These are phyloP conservation scores for Amphibalanus amphitrite DNA, from an alignment of 1,140 invertebrate genomes.

Conservation along the genomic window DNA sequence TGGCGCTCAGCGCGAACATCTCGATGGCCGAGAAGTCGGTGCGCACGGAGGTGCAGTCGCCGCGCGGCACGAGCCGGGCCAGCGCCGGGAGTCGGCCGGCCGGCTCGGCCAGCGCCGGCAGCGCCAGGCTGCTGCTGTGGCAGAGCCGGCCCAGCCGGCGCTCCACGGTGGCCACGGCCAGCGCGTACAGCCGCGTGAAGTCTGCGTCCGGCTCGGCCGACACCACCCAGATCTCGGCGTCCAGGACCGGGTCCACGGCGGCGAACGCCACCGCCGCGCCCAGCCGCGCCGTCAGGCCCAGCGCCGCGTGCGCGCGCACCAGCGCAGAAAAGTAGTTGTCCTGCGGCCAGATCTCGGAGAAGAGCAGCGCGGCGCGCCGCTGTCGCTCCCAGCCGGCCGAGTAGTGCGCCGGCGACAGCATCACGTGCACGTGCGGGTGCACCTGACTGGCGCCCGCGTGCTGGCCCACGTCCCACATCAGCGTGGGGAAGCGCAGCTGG, in stretches of 20 bases:
- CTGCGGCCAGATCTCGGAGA: slow-evolving; percentile 16
- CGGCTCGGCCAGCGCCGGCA: not conserved
- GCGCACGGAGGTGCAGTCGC: slow-evolving; percentile 20
- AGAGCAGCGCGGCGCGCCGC: slow-evolving; percentile 23
- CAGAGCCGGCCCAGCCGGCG: slow-evolving; percentile 11
- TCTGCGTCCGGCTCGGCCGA: slow-evolving; percentile 22
- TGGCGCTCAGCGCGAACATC: slow-evolving; percentile 6
- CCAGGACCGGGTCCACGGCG: slow-evolving; percentile 22
- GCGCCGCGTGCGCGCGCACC: slow-evolving; percentile 24
- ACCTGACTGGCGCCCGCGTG: slow-evolving; percentile 33
- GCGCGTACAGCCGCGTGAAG: slow-evolving; percentile 22
- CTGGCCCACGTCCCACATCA: slow-evolving; percentile 32
- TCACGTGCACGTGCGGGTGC: slow-evolving; percentile 33
- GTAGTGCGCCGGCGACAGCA: slow-evolving; percentile 26
- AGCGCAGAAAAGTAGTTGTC: slow-evolving; percentile 28
- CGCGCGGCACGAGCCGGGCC: slow-evolving; percentile 21
- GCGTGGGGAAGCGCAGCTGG: slow-evolving; percentile 19
- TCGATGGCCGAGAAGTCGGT: slow-evolving; percentile 18
- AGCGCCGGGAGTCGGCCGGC: slow-evolving; percentile 15
- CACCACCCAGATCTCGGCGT: slow-evolving; percentile 28
- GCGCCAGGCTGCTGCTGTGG: not conserved
- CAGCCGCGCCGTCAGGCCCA: slow-evolving; percentile 26
- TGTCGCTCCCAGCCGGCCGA: slow-evolving; percentile 27
- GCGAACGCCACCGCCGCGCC: slow-evolving; percentile 26
- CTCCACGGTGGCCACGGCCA: not conserved